A percentile compares a stretch with the other conserved stretches of the same genome.
phyloP scores from a whole-genome alignment of 2,888 invertebrate species.

The Dolichopus griseipennis region DNA sequence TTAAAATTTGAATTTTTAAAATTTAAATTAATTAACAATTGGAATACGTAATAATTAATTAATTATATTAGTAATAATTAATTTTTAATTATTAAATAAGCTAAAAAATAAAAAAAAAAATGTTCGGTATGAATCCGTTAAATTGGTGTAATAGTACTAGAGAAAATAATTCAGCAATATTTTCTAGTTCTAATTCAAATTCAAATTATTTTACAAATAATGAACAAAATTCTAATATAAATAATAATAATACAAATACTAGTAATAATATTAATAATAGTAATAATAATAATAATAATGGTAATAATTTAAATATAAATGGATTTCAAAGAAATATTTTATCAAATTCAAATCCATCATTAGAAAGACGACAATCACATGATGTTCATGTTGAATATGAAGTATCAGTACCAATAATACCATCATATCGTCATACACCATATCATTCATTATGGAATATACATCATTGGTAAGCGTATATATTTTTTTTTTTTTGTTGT shows the following conservation, averaged over 20 bases:
- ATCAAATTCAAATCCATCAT: constrained; percentile 39
- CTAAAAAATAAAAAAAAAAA: not conserved
- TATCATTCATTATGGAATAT: constrained; percentile 44
- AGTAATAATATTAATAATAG: not conserved
- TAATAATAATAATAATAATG: constrained; percentile 16
- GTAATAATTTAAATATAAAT: constrained; percentile 10
- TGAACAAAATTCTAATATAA: not conserved
- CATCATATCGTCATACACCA: constrained; percentile 42
- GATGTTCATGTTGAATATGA: constrained; percentile 43
- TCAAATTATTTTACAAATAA: not conserved
- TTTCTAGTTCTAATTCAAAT: not conserved
- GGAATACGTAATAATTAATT: no score
- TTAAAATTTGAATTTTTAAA: no score
- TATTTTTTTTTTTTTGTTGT: not conserved
- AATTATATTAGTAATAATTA: no score
- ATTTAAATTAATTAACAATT: no score
- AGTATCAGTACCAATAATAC: constrained; percentile 41
- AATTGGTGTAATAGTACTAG: constrained; percentile 1
- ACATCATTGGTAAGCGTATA: constrained; percentile 39
- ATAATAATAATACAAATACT: not conserved
- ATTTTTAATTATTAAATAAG: no score
- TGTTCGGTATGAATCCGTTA: constrained; percentile 2
- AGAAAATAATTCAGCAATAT: constrained; percentile 4
- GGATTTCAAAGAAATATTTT: constrained; percentile 31
- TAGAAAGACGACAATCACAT: constrained; percentile 31